Evolutionary conservation across 2,888 invertebrate species (phyloP).

Genomic region (Drosophila quinaria): DNA sequence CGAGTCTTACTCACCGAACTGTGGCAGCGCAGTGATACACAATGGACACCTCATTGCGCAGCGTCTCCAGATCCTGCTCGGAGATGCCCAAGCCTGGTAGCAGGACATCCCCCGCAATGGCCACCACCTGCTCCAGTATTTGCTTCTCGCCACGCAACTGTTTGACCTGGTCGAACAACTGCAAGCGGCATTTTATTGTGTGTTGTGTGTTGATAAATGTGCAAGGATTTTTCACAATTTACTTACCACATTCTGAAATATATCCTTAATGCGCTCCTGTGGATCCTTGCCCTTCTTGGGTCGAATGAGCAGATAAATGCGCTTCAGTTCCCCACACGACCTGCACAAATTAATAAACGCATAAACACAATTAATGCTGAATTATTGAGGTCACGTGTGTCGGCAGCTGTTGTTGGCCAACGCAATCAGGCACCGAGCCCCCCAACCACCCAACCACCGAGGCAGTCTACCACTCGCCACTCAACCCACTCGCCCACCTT

Average conservation of each 20-base stretch:
- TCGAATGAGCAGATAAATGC: constrained; percentile 93
- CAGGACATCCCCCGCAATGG: constrained; percentile 91
- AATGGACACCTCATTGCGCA: constrained; percentile 90
- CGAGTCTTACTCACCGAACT: constrained; percentile 86
- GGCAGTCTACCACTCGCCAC: constrained; percentile 1
- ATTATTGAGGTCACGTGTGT: constrained; percentile 61
- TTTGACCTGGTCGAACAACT: constrained; percentile 92
- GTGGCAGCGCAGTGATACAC: constrained; percentile 95
- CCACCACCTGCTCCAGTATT: constrained; percentile 88
- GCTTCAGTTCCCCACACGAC: constrained; percentile 91
- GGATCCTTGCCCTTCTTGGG: constrained; percentile 94
- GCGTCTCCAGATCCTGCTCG: constrained; percentile 88
- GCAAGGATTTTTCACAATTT: constrained; percentile 43
- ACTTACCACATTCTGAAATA: constrained; percentile 93
- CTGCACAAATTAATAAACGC: constrained; percentile 84
- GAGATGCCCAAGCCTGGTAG: constrained; percentile 90
- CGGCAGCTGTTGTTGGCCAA: constrained; percentile 39
- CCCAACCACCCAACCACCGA: background rate
- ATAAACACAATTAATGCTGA: constrained; percentile 54
- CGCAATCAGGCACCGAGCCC: constrained; percentile 10
- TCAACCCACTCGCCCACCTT: constrained; percentile 35
- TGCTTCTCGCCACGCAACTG: constrained; percentile 88
- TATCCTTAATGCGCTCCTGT: constrained; percentile 91
- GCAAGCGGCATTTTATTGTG: constrained; percentile 58
- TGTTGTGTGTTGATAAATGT: constrained; percentile 17